Evolutionary conservation across 2,113 vertebrate genomes (phyloP), one percentile per base, ranked within the genome.

Genomic region (Entelurus aequoreus): DNA sequence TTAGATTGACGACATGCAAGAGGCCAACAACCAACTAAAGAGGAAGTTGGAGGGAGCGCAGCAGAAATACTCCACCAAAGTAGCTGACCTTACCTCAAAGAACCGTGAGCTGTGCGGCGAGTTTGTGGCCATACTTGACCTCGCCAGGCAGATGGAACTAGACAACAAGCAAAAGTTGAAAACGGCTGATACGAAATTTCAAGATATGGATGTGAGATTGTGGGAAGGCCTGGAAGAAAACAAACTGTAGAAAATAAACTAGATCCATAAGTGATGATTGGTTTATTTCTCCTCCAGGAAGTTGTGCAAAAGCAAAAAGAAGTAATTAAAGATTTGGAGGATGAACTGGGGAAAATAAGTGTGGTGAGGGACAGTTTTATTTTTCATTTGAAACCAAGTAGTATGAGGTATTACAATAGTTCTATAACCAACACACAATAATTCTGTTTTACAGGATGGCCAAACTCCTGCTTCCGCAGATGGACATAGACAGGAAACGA

Each of bases 91-190:
- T 72, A 96, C 94, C 51, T 88, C 90, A 54, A 94, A 93, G 87
- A 98, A 99, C 74, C 92, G 95, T 79, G 93, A 98, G 73, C 88
- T 99, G 8, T 99, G 95, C 84, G 93, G 94, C 68, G 95, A 97
- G 73, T 88, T 99, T 59, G 93, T 89, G 10, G 92, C 97, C 85
- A 95, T 99, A 56, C 95, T 98, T 65, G 90, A 97, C 62, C 89
- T 98, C 35, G 93, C 97, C 1, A 93, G 95, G 81, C 91, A 90
- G 47, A 60, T 99, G 77, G 93, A 98, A 85, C 90, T 92, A 79
- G 94, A 98, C 72, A 97, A 97, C 72, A 94, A 97, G 77, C 88
- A 85, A 12, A 93, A 92, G 38, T 87, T 98, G 37, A 90, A 95
- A 77, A 94, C 92, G 1, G 95, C 94, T 3, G 94, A 98, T 82